phyloP scores from a whole-genome alignment of 2,113 vertebrate genomes.

The Cricetomys ansorgei region DNA sequence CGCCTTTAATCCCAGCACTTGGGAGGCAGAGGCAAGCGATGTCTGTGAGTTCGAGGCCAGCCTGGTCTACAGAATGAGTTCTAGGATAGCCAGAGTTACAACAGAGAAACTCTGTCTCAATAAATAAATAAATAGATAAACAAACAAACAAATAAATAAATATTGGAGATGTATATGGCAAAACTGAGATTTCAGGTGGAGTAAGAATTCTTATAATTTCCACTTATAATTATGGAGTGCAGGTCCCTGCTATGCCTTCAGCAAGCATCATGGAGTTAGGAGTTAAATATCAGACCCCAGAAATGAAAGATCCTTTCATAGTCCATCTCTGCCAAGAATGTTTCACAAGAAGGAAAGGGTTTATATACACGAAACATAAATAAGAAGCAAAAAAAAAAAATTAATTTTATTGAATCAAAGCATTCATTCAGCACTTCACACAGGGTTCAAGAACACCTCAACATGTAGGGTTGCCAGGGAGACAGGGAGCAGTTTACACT shows the following conservation, averaged over 20 bases:
- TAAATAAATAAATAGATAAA: too few species aligned
- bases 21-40: too few species aligned
- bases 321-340: background rate
- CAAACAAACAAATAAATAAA: too few species aligned
- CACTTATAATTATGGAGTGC: background rate
- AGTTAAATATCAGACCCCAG: background rate
- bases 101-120: too few species aligned
- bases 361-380: conserved; percentile 31
- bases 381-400: conserved; percentile 76
- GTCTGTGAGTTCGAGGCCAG: too few species aligned
- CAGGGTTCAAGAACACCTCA: conserved; percentile 69
- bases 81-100: too few species aligned
- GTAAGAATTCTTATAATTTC: background rate
- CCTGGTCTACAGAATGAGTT: too few species aligned
- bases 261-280: background rate
- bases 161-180: background rate
- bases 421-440: conserved; percentile 72
- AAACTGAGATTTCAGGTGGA: background rate
- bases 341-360: background rate
- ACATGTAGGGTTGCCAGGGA: conserved; percentile 70
- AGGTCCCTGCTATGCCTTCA: background rate
- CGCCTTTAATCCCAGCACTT: too few species aligned
- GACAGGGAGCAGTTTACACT: conserved; percentile 67
- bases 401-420: conserved; percentile 77
- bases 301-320: background rate